Percentiles rank a stretch among this genome's conserved stretches.
phyloP scores from a whole-genome alignment of 2,113 vertebrate species.

The Seriola dumerili region DNA sequence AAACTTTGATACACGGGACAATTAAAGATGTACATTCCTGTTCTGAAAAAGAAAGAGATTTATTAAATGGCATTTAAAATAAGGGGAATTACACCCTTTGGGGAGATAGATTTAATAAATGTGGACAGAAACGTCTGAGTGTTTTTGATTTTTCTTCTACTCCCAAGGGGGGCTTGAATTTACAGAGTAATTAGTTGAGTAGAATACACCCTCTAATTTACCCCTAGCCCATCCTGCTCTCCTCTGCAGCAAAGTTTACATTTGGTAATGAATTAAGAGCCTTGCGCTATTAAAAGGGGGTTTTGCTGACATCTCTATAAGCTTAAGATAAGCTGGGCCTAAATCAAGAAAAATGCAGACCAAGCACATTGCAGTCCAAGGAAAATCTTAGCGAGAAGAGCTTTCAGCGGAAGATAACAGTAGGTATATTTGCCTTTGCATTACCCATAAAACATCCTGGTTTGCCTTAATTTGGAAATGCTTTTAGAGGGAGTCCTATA shows the following conservation, averaged over 20 bases:
- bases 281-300: slow-evolving; percentile 74
- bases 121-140: slow-evolving; percentile 46
- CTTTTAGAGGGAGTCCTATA: slow-evolving; percentile 43
- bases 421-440: slow-evolving; percentile 71
- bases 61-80: slow-evolving; percentile 43
- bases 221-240: slow-evolving; percentile 60
- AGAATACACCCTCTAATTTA: slow-evolving; percentile 73
- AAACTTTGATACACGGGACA: slow-evolving; percentile 27
- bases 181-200: slow-evolving; percentile 82
- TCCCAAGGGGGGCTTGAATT: slow-evolving; percentile 64
- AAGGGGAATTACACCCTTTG: slow-evolving; percentile 42
- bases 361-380: slow-evolving; percentile 77
- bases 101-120: slow-evolving; percentile 60
- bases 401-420: slow-evolving; percentile 76
- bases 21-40: slow-evolving; percentile 15
- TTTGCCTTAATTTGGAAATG: slow-evolving; percentile 57
- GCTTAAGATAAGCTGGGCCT: slow-evolving; percentile 80
- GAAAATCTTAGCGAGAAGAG: slow-evolving; percentile 67
- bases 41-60: slow-evolving; percentile 10
- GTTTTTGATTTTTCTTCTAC: slow-evolving; percentile 39
- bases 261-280: slow-evolving; percentile 83
- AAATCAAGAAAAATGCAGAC: slow-evolving; percentile 82
- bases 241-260: slow-evolving; percentile 77
- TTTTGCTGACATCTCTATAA: slow-evolving; percentile 81
- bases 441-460: slow-evolving; percentile 58